A percentile compares a stretch with the other conserved stretches of the same genome.
phyloP scores from a whole-genome alignment of 1,140 invertebrate species.

The Halictus rubicundus region DNA sequence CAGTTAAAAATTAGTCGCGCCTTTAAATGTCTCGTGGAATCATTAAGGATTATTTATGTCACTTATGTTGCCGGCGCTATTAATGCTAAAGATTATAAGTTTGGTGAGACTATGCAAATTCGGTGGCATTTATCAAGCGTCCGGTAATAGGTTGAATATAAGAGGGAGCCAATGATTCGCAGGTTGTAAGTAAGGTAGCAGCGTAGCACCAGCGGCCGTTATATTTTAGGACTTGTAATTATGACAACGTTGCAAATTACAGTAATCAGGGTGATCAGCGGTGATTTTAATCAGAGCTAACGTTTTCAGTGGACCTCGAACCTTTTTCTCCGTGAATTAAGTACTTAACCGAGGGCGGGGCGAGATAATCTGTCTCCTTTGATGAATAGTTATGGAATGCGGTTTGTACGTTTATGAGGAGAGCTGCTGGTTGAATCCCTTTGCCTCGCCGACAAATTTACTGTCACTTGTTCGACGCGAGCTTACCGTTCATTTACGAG shows the following conservation, averaged over 20 bases:
- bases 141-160: neutral
- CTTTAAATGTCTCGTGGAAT: neutral
- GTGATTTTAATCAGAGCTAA: slow-evolving; percentile 30
- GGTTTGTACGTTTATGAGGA: slow-evolving; percentile 35
- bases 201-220: neutral
- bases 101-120: slow-evolving; percentile 22
- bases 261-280: slow-evolving; percentile 22
- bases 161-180: neutral
- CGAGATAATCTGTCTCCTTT: slow-evolving; percentile 28
- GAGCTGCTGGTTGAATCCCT: slow-evolving; percentile 9
- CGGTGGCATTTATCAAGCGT: neutral
- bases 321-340: slow-evolving; percentile 12
- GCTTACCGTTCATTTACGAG: slow-evolving; percentile 14
- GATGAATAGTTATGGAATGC: slow-evolving; percentile 34
- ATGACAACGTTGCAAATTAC: slow-evolving; percentile 21
- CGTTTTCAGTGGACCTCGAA: slow-evolving; percentile 15
- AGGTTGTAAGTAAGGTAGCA: neutral
- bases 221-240: slow-evolving; percentile 20
- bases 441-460: slow-evolving; percentile 26
- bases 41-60: neutral
- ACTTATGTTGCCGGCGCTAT: neutral
- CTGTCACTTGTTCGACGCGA: slow-evolving; percentile 8
- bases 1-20: no score
- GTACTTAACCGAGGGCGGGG: slow-evolving; percentile 24
- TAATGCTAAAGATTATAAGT: neutral